These are phyloP conservation scores for Osmoderma eremita DNA, from an alignment of 2,888 invertebrate genomes.

Conservation along the genomic window DNA sequence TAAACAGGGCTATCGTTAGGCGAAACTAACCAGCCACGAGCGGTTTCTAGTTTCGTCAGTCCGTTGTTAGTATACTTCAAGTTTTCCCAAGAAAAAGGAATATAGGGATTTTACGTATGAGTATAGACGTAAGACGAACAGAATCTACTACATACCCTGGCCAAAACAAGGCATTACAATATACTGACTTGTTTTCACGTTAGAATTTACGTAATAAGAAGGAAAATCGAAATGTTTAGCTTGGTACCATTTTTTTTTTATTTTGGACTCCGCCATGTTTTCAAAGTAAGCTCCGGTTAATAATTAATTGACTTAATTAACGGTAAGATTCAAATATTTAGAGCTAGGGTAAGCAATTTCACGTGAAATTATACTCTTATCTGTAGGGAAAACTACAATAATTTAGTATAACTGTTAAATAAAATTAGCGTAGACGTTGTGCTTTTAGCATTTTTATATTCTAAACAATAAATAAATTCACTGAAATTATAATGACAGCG, in stretches of 20 bases:
- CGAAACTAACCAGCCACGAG: constrained; percentile 29
- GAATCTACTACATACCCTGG: constrained; percentile 13
- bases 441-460: too few relatives aligned
- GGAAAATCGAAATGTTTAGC: constrained; percentile 24
- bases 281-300: constrained; percentile 7
- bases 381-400: too few relatives aligned
- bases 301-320: constrained; percentile 27
- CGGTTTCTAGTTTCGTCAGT: constrained; percentile 22
- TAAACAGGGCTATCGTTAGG: constrained; percentile 22
- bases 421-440: too few relatives aligned
- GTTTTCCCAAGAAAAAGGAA: constrained; percentile 5
- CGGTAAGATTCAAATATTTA: constrained; percentile 20
- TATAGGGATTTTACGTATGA: not conserved
- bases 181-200: constrained; percentile 25
- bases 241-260: not conserved
- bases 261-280: not conserved
- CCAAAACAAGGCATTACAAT: constrained; percentile 11
- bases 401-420: too few relatives aligned
- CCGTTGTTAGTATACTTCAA: constrained; percentile 21
- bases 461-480: too few relatives aligned
- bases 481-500: too few relatives aligned
- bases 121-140: not conserved
- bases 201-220: constrained; percentile 4
- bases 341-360: not conserved
- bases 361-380: not conserved